A percentile compares a stretch with the other conserved stretches of the same genome.
phyloP scores from a whole-genome alignment of 2,888 invertebrate species.

The Mystacides longicornis region DNA sequence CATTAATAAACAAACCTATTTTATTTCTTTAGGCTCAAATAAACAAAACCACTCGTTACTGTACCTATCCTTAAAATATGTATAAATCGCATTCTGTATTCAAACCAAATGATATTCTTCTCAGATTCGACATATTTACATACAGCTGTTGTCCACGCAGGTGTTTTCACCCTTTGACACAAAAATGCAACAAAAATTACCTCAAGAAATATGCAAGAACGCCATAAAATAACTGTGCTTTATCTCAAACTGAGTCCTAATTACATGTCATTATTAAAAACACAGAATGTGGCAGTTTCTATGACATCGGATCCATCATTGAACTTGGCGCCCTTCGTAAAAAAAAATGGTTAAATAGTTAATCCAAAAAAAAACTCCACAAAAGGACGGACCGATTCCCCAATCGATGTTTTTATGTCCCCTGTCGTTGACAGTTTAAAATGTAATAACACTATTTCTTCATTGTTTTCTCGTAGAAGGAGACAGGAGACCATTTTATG shows the following conservation, averaged over 20 bases:
- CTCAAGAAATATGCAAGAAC: background rate
- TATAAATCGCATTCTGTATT: background rate
- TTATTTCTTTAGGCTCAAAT: no score
- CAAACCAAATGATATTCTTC: background rate
- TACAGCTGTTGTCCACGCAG: background rate
- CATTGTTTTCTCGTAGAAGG: constrained; percentile 11
- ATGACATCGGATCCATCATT: background rate
- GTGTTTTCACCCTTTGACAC: background rate
- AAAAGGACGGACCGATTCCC: background rate
- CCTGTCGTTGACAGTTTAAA: constrained; percentile 13
- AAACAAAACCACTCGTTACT: no score
- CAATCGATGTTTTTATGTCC: background rate
- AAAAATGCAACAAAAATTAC: background rate
- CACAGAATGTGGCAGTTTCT: background rate
- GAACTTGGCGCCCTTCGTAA: background rate
- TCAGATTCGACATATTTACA: background rate
- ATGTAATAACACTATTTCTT: constrained; percentile 18
- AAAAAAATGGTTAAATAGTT: no score
- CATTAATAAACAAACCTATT: no score
- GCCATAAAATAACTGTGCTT: background rate
- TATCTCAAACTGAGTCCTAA: background rate
- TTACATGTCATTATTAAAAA: background rate
- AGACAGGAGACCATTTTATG: background rate
- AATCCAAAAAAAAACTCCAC: background rate
- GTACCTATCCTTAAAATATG: background rate